phyloP scores from a whole-genome alignment of 1,140 invertebrate species.

The Listronotus oregonensis region DNA sequence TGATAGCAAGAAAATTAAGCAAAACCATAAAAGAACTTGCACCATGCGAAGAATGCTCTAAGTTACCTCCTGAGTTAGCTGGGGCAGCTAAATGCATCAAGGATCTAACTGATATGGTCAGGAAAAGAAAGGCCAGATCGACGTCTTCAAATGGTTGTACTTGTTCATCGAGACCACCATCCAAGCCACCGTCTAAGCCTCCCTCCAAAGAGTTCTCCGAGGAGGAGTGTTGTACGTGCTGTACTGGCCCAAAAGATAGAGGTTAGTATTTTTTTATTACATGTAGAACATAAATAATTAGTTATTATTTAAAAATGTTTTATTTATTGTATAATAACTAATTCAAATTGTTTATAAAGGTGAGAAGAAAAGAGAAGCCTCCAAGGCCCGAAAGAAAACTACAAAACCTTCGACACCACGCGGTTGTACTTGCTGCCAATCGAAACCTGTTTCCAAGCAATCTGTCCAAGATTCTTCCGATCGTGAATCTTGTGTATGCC shows the following conservation, averaged over 20 bases:
- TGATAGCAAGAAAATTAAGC: conserved; percentile 46
- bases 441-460: too few relatives aligned
- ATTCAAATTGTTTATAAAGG: too few relatives aligned
- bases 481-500: too few relatives aligned
- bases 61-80: conserved; percentile 38
- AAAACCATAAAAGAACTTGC: conserved; percentile 42
- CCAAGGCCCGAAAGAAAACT: background rate
- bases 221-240: conserved; percentile 27
- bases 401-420: background rate
- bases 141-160: background rate
- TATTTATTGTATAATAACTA: too few relatives aligned
- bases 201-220: background rate
- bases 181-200: background rate
- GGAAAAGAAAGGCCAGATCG: conserved; percentile 20
- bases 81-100: conserved; percentile 42
- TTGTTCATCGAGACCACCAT: conserved; percentile 11
- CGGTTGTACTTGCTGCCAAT: too few relatives aligned
- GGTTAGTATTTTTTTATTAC: conserved; percentile 4
- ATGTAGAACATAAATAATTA: too few relatives aligned
- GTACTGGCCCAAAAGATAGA: conserved; percentile 17
- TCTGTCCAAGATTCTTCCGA: too few relatives aligned
- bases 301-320: too few relatives aligned
- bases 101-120: conserved; percentile 42
- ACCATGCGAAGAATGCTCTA: conserved; percentile 40
- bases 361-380: background rate